Conservation (phyloP, 92 coral and sea anemone genomes). For the Epizoanthus rinbou region DNA sequence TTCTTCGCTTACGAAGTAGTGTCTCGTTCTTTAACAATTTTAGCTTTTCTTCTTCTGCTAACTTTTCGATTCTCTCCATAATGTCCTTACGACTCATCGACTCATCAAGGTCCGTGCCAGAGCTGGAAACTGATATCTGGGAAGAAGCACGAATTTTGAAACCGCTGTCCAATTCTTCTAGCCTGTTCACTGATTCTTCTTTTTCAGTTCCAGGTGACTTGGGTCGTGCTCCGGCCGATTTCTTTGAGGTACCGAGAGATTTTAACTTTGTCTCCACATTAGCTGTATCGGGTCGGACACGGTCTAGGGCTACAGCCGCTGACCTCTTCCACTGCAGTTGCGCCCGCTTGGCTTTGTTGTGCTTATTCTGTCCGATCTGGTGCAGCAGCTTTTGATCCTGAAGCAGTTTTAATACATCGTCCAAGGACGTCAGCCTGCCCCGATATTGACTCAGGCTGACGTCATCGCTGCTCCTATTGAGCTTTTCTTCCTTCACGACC, state of each 20-base stretch:
- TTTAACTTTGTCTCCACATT: slow-evolving; percentile 41
- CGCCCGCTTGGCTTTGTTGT: slow-evolving; percentile 67
- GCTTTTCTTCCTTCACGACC: slow-evolving; percentile 21
- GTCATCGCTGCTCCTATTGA: slow-evolving; percentile 37
- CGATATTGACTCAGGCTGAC: slow-evolving; percentile 32
- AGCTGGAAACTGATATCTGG: slow-evolving; percentile 15
- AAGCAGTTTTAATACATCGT: slow-evolving; percentile 82
- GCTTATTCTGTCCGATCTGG: slow-evolving; percentile 75
- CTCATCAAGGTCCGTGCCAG: slow-evolving; percentile 43
- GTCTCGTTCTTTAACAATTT: slow-evolving; percentile 83
- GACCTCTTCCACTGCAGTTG: slow-evolving; percentile 85
- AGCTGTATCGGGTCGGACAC: slow-evolving; percentile 56
- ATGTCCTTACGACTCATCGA: slow-evolving; percentile 56
- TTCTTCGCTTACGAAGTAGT: slow-evolving; percentile 85
- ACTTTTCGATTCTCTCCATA: slow-evolving; percentile 72
- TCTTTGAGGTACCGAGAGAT: neutral
- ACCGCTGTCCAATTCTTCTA: slow-evolving; percentile 32
- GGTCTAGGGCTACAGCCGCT: slow-evolving; percentile 80
- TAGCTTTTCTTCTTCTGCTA: slow-evolving; percentile 86
- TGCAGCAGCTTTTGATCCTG: slow-evolving; percentile 88
- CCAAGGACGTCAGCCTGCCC: slow-evolving; percentile 75
- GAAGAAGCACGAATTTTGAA: slow-evolving; percentile 15
- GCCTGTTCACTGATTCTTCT: slow-evolving; percentile 4
- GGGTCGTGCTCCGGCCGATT: neutral
- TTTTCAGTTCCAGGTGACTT: slow-evolving; percentile 11